Base-by-base conservation (phyloP, 2,888 invertebrate genomes). In the Caenorhabditis imperialis region DNA sequence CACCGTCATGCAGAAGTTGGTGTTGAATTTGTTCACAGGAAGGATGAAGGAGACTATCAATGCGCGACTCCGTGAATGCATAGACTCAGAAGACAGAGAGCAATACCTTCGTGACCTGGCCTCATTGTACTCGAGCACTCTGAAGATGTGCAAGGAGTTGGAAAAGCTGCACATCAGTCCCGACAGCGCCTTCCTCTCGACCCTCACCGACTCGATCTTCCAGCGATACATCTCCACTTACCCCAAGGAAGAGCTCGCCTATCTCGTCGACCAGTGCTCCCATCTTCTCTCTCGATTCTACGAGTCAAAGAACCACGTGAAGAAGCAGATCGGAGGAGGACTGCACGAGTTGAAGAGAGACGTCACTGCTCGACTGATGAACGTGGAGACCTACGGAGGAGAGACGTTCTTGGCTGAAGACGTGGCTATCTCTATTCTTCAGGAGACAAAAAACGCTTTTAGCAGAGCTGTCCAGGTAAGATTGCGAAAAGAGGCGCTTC, bases 1-100 rank as follows among this genome's bases (percentile, higher is more conserved):
- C 81, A 94, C 95, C 90, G 96, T 99, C 8, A 96, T 98, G 94
- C 94, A 94, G 69, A 98, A 98, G 90, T 95, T 97, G 89, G 94
- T 80, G 47, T 91, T 97, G 18, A 96, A 96, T 89, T 93, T 99
- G 74, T 99, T 95, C 89, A 94, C 95, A 83, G 91, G 94, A 7
- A 94, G 95, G 89, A 88, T 88, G 40, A 84, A 91, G 90, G 94
- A 94, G 88, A 93, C 94, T 87, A 93, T 96, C 27, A 92, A 93
- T 74, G 93, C 93, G 0, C 93, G 93, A 86, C 90, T 98, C 54
- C 92, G 74, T 10, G 81, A 81, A 27, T 74, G 73, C 45, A 75
- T 92, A 1, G 93, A 86, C 20, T 81, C 94, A 84, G 93, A 93
- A 87, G 92, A 92, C 77, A 94, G 95, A 87, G 95, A 96, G 83